A percentile compares a stretch with the other conserved stretches of the same genome.
Evolutionary conservation across 2,113 vertebrate species (phyloP).

Genomic region (Phrynosoma platyrhinos): DNA sequence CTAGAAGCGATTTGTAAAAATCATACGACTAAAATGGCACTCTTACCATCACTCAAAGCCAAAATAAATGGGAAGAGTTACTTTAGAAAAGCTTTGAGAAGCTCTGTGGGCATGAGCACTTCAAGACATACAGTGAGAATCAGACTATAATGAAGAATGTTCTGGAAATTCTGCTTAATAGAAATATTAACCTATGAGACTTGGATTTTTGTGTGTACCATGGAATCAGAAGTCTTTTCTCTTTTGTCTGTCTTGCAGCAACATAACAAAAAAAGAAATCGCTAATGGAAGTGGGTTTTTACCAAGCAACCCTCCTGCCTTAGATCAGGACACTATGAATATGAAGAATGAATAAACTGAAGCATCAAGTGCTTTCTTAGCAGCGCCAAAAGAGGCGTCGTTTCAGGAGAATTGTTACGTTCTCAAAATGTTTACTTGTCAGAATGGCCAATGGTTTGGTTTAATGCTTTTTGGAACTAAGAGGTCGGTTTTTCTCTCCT

Average conservation of each 20-base stretch:
- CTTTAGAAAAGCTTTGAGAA: neutral
- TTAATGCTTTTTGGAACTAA: neutral
- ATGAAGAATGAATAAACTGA: constrained; percentile 44
- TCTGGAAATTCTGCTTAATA: neutral
- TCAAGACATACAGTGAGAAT: neutral
- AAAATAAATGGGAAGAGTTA: neutral
- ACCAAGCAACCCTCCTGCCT: constrained; percentile 10
- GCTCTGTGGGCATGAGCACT: neutral
- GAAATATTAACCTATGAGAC: neutral
- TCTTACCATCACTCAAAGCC: neutral
- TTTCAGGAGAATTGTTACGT: constrained; percentile 27
- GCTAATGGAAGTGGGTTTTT: constrained; percentile 41
- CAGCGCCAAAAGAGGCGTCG: neutral
- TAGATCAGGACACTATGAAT: constrained; percentile 19
- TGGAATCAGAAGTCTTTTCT: neutral
- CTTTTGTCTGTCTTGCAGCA: constrained; percentile 10
- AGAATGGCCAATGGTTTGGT: neutral
- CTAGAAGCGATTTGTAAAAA: neutral
- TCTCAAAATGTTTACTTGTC: constrained; percentile 1
- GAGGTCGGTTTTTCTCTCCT: neutral
- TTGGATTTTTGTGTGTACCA: neutral
- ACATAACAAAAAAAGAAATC: constrained; percentile 43
- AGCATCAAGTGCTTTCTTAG: neutral
- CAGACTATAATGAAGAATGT: neutral
- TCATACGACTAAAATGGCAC: neutral